Conservation (phyloP, 2,113 vertebrate species). For the Dromiciops gliroides region DNA sequence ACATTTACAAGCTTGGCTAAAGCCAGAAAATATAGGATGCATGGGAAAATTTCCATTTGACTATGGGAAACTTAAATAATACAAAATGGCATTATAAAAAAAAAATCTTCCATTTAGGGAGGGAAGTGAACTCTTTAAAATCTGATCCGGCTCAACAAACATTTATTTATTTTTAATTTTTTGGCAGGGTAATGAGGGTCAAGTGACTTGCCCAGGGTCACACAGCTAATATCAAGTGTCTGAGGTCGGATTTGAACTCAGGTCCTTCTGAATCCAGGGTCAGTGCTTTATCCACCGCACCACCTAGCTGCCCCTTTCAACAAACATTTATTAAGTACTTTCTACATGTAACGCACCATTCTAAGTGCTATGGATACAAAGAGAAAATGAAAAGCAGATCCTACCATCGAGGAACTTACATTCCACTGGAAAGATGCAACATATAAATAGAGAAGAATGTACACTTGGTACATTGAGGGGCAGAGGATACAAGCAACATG, state of each 20-base stretch:
- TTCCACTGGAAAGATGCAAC: neutral
- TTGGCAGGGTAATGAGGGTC: no score
- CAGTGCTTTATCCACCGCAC: no score
- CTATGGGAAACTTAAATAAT: constrained; percentile 2
- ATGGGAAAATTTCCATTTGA: constrained; percentile 43
- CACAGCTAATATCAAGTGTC: no score
- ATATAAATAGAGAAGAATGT: neutral
- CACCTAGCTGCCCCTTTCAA: no score
- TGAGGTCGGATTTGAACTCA: no score
- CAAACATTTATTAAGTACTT: neutral
- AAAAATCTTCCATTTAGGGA: constrained; percentile 1
- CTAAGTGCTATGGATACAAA: neutral
- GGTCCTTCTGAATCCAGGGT: no score
- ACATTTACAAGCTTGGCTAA: constrained; percentile 59
- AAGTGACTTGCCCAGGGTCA: no score
- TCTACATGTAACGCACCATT: neutral
- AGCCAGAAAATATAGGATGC: constrained; percentile 49
- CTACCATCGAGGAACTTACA: neutral
- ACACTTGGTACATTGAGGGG: neutral
- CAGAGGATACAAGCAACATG: neutral
- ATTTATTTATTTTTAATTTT: no score
- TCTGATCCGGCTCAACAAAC: neutral
- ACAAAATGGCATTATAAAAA: neutral
- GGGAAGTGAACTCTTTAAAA: neutral
- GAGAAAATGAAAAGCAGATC: neutral